Conservation (phyloP, 1,140 invertebrate genomes). For the Aphelenchoides avenae region DNA sequence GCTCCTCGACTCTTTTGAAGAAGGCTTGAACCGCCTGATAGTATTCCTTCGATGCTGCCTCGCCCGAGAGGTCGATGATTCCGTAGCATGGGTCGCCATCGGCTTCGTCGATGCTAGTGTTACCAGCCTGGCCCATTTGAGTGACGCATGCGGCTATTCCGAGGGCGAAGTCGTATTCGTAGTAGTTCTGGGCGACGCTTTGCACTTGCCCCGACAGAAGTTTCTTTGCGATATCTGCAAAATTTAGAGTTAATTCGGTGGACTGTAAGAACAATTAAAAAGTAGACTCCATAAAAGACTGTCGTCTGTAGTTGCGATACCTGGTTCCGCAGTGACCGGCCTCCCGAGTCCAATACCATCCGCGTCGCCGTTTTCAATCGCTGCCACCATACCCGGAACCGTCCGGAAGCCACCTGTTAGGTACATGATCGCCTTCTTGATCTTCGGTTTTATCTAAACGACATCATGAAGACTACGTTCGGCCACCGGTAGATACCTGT, state of each 20-base stretch:
- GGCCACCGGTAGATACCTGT: conserved; percentile 5
- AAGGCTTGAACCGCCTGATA: neutral
- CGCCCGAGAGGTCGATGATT: neutral
- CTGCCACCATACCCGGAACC: conserved; percentile 15
- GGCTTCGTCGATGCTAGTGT: neutral
- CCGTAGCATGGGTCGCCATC: conserved; percentile 1
- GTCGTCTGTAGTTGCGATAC: too few species aligned
- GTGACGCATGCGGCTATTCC: neutral
- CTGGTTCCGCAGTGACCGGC: conserved; percentile 15
- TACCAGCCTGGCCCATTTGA: conserved; percentile 8
- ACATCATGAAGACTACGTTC: too few species aligned
- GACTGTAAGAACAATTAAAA: too few species aligned
- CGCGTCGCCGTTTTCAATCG: conserved; percentile 13
- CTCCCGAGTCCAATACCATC: conserved; percentile 27
- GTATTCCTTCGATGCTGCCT: neutral
- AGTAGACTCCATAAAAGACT: too few species aligned
- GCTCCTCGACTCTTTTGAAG: too few species aligned
- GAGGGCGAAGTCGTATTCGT: neutral
- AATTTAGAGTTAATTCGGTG: too few species aligned
- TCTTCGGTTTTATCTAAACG: conserved; percentile 21
- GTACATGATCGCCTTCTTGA: conserved; percentile 11
- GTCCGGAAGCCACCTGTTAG: conserved; percentile 26
- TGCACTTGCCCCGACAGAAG: neutral
- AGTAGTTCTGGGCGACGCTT: neutral
- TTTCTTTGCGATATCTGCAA: conserved; percentile 10